Evolutionary conservation across 2,888 invertebrate genomes (phyloP), one percentile per base, ranked within the genome.

Genomic region (Megastigmus dorsalis): DNA sequence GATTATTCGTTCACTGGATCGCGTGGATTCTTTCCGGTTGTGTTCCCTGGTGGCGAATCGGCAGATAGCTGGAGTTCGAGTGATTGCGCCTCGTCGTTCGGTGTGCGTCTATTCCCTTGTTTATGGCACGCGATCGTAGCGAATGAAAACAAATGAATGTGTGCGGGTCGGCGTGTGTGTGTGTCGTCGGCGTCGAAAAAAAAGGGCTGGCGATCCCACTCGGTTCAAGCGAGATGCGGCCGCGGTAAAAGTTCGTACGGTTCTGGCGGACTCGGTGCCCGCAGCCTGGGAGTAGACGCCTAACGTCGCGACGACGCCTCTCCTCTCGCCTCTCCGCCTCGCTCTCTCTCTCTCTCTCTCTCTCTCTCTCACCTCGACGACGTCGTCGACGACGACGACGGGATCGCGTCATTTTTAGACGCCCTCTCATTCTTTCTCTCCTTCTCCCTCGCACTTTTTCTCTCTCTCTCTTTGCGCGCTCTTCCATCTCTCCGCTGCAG

Each of bases 201-300:
- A 75, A n/a, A n/a, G n/a, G n/a, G 55, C 33, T 69, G 70, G 59
- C 65, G 65, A 66, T 59, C 66, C 30, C 57, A 20, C 33, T 28
- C n/a, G 60, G 26, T 26, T n/a, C n/a, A n/a, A 62, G 55, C 60
- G 71, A 81, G 84, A 80, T 82, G 84, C 83, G 85, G 78, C 80
- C 85, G 85, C 87, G 87, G 77, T 84, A 84, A 82, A 84, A 83
- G 88, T 87, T 86, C 84, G 86, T 84, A 84, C 83, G 83, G 80
- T 86, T 88, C 85, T 88, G 86, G 72, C 73, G 77, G 75, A 71
- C 65, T 68, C 50, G 75, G 52, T 43, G 63, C 15, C 72, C 74
- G 75, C 30, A 65, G 75, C 67, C 65, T 59, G 50, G 30, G 30
- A 70, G 70, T 75, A 75, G 59, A 70, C 36, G 45, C 75, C 76